phyloP scores from a whole-genome alignment of 1,140 invertebrate genomes.

The Cryptotermes secundus region DNA sequence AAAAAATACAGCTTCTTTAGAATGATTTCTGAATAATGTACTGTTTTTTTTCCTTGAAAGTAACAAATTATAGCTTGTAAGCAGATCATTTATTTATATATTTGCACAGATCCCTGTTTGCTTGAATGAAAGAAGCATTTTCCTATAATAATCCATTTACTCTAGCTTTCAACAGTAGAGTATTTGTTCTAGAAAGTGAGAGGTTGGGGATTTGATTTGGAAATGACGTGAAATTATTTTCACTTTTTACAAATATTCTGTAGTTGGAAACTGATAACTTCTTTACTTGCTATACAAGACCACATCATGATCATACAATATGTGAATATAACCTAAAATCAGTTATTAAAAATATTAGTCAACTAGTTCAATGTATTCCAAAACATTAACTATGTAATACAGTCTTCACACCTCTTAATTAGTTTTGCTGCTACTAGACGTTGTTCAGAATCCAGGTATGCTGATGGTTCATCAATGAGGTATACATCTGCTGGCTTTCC shows the following conservation, averaged over 20 bases:
- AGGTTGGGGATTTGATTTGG: too few relatives aligned
- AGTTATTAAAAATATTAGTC: neutral
- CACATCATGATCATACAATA: neutral
- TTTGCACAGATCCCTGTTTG: too few relatives aligned
- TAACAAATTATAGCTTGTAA: too few relatives aligned
- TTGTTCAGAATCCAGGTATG: conserved; percentile 99
- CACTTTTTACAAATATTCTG: neutral
- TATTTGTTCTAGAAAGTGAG: too few relatives aligned
- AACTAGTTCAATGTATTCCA: too few relatives aligned
- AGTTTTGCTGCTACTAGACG: conserved; percentile 99
- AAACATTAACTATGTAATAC: conserved; percentile 34
- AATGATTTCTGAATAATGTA: too few relatives aligned
- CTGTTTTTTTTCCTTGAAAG: too few relatives aligned
- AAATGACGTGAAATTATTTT: neutral
- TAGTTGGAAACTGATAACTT: neutral
- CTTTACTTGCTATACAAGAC: neutral
- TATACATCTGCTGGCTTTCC: conserved; percentile 99
- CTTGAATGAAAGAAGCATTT: too few relatives aligned
- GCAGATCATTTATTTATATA: too few relatives aligned
- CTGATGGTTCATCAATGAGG: conserved; percentile 98
- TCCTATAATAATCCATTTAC: too few relatives aligned
- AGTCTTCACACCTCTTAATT: conserved; percentile 77
- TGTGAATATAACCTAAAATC: neutral
- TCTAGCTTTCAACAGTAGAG: too few relatives aligned
- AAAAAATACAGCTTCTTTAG: too few relatives aligned